These are phyloP conservation scores for Melanocharis versteri DNA, from an alignment of 2,113 vertebrate species.

Conservation along the genomic window DNA sequence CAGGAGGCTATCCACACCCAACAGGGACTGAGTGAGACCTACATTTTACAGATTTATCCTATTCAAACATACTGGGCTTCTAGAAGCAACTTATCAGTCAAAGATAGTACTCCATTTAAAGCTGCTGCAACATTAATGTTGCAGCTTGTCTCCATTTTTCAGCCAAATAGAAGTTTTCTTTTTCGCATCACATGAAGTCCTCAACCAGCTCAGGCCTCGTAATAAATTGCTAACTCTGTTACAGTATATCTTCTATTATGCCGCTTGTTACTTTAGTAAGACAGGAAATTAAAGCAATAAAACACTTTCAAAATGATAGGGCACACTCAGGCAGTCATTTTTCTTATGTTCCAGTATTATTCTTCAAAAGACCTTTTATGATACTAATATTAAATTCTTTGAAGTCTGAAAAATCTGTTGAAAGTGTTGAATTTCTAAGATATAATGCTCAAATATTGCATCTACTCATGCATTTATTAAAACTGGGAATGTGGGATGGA, in stretches of 20 bases:
- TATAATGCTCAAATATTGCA: constrained; percentile 71
- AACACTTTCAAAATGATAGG: constrained; percentile 77
- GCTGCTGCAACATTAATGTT: constrained; percentile 56
- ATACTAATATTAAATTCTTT: constrained; percentile 79
- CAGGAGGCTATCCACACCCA: constrained; percentile 19
- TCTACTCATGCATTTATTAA: constrained; percentile 78
- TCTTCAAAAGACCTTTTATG: constrained; percentile 81
- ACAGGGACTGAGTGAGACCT: background rate
- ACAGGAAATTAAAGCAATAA: constrained; percentile 86
- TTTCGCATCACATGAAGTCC: constrained; percentile 72
- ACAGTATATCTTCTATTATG: constrained; percentile 78
- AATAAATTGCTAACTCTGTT: constrained; percentile 76
- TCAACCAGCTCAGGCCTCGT: constrained; percentile 62
- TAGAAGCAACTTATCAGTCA: constrained; percentile 48
- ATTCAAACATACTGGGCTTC: constrained; percentile 10
- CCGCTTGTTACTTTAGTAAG: constrained; percentile 78
- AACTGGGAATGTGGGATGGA: constrained; percentile 60
- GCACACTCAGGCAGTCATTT: constrained; percentile 74
- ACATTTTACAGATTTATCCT: constrained; percentile 32
- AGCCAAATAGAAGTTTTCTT: constrained; percentile 71
- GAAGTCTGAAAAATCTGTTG: constrained; percentile 76
- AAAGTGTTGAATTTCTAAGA: constrained; percentile 75
- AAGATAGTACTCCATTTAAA: constrained; percentile 44
- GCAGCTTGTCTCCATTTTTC: constrained; percentile 66
- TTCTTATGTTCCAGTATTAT: constrained; percentile 76